phyloP scores from a whole-genome alignment of 2,113 vertebrate species.

The Galeopterus variegatus region DNA sequence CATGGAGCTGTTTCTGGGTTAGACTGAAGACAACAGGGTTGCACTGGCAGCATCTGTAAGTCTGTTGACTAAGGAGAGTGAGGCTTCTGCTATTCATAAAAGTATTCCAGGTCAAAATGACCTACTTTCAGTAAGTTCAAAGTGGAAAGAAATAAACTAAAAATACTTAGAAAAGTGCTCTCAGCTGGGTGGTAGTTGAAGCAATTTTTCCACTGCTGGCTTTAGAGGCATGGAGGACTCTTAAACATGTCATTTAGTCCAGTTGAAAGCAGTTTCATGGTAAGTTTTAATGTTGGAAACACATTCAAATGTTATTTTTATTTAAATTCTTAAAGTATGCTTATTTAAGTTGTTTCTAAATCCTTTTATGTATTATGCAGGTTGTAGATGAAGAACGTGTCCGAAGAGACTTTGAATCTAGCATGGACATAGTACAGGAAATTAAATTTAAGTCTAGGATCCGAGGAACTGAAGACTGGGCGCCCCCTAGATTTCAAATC shows the following conservation, averaged over 20 bases:
- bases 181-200: not conserved
- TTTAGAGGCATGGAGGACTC: not conserved
- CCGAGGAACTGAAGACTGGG: slow-evolving; percentile 92
- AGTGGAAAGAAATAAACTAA: slow-evolving; percentile 16
- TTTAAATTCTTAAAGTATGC: slow-evolving; percentile 59
- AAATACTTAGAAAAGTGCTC: slow-evolving; percentile 12
- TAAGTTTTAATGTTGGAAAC: not conserved
- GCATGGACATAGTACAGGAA: slow-evolving; percentile 88
- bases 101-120: not conserved
- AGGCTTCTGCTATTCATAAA: not conserved
- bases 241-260: not conserved
- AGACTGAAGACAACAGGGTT: not conserved
- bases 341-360: not conserved
- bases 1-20: not conserved
- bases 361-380: slow-evolving; percentile 78
- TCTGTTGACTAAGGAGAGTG: not conserved
- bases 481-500: slow-evolving; percentile 92
- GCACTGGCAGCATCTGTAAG: not conserved
- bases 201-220: not conserved
- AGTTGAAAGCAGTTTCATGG: not conserved
- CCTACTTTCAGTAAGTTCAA: not conserved
- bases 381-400: slow-evolving; percentile 82
- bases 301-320: slow-evolving; percentile 27
- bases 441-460: slow-evolving; percentile 91
- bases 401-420: slow-evolving; percentile 86